These are phyloP conservation scores for Acanthosepion pharaonis DNA, from an alignment of 2,888 invertebrate species.

Conservation along the genomic window DNA sequence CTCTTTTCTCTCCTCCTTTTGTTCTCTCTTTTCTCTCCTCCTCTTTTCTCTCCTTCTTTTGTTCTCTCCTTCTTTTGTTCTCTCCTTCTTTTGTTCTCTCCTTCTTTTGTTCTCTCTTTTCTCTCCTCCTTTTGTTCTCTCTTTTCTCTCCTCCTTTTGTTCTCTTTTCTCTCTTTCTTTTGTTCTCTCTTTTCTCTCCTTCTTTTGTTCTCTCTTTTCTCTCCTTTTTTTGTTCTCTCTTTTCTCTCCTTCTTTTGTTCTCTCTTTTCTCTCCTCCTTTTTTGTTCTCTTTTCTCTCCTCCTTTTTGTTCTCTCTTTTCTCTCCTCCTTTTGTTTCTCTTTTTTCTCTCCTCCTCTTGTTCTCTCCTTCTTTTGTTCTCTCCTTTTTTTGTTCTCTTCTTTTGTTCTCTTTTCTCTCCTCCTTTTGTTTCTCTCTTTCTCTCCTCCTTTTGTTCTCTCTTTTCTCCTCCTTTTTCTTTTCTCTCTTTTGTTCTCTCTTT, in stretches of 20 bases:
- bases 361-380: slow-evolving; percentile 37
- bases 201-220: too few relatives aligned
- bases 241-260: neutral
- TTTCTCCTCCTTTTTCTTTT: neutral
- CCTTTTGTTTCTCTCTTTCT: slow-evolving; percentile 47
- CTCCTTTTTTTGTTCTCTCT: slow-evolving; percentile 43
- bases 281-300: slow-evolving; percentile 46
- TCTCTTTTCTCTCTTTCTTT: neutral
- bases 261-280: neutral
- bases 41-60: neutral
- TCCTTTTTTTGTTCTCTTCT: too few relatives aligned
- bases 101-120: too few relatives aligned
- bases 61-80: slow-evolving; percentile 48
- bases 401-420: too few relatives aligned
- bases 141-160: slow-evolving; percentile 46
- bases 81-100: neutral
- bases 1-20: neutral
- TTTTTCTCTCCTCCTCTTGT: slow-evolving; percentile 37
- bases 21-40: slow-evolving; percentile 48
- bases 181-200: slow-evolving; percentile 47
- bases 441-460: slow-evolving; percentile 47
- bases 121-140: slow-evolving; percentile 39
- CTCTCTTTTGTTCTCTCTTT: slow-evolving; percentile 45
- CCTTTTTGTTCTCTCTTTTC: too few relatives aligned
- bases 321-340: slow-evolving; percentile 40